Evolutionary conservation across 2,888 invertebrate genomes (phyloP).

Genomic region (Patella pellucida): DNA sequence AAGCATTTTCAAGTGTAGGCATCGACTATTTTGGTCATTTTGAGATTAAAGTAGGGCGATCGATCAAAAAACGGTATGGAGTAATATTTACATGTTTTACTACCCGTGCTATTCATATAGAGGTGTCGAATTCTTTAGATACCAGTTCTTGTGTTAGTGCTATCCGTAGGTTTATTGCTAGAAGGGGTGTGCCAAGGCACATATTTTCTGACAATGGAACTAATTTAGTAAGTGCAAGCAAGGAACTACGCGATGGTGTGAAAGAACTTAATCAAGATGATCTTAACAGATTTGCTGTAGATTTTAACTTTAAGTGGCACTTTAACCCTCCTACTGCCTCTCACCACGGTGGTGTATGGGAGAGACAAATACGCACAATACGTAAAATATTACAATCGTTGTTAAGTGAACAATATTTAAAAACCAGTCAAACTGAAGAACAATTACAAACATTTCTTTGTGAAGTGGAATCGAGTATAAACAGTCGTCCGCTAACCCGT

Average conservation of each 20-base stretch:
- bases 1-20: neutral
- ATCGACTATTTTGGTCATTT: slow-evolving; percentile 1
- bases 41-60: neutral
- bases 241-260: slow-evolving; percentile 10
- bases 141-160: neutral
- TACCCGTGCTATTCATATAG: neutral
- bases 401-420: neutral
- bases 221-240: slow-evolving; percentile 5
- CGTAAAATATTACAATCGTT: neutral
- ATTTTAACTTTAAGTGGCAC: slow-evolving; percentile 5
- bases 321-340: slow-evolving; percentile 17
- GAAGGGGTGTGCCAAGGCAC: slow-evolving; percentile 9
- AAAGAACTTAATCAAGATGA: slow-evolving; percentile 1
- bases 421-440: slow-evolving; percentile 25
- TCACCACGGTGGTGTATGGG: slow-evolving; percentile 17
- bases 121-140: neutral
- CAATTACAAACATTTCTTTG: slow-evolving; percentile 33
- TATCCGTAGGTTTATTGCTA: neutral
- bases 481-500: slow-evolving; percentile 34
- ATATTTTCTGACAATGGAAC: slow-evolving; percentile 13
- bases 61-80: slow-evolving; percentile 5
- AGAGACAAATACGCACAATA: slow-evolving; percentile 6
- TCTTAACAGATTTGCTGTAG: neutral
- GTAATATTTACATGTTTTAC: slow-evolving; percentile 9
- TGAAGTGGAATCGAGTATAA: slow-evolving; percentile 35